Evolutionary conservation across 2,888 invertebrate species (phyloP).

Genomic region (Pimpla rufipes): DNA sequence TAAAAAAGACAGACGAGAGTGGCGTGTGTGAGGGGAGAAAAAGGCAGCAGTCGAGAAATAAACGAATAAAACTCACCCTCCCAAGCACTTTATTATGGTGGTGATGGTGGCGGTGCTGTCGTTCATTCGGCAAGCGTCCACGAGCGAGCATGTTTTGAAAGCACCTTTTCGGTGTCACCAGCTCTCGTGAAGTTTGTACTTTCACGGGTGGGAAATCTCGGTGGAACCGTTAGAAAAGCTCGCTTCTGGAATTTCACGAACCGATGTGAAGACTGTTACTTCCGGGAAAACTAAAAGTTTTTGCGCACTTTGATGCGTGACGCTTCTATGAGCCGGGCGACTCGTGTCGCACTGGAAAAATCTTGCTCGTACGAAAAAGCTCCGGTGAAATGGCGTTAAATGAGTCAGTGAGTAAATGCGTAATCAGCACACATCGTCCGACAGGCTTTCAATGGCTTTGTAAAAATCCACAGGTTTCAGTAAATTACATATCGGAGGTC

Average conservation of each 20-base stretch:
- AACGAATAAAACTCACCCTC: constrained; percentile 24
- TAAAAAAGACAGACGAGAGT: constrained; percentile 15
- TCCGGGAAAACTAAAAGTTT: not conserved
- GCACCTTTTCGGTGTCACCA: constrained; percentile 14
- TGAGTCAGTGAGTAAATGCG: too few relatives aligned
- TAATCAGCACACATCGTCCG: too few relatives aligned
- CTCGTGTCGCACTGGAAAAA: not conserved
- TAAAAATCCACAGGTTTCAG: too few relatives aligned
- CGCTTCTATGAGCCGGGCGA: not conserved
- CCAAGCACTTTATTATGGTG: constrained; percentile 26
- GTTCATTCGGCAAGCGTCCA: constrained; percentile 13
- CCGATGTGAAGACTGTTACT: not conserved
- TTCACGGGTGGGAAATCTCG: not conserved
- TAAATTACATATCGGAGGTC: too few relatives aligned
- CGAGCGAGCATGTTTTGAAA: constrained; percentile 18
- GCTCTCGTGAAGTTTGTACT: constrained; percentile 16
- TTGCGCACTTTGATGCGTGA: not conserved
- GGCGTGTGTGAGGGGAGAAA: constrained; percentile 4
- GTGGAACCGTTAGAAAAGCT: constrained; percentile 4
- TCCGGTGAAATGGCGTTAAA: not conserved
- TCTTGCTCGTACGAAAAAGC: not conserved
- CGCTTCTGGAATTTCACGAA: constrained; percentile 5
- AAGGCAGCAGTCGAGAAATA: constrained; percentile 1
- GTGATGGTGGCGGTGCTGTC: constrained; percentile 2
- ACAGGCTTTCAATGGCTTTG: too few relatives aligned